phyloP scores from a whole-genome alignment of 2,888 invertebrate species.

The Nezara viridula region DNA sequence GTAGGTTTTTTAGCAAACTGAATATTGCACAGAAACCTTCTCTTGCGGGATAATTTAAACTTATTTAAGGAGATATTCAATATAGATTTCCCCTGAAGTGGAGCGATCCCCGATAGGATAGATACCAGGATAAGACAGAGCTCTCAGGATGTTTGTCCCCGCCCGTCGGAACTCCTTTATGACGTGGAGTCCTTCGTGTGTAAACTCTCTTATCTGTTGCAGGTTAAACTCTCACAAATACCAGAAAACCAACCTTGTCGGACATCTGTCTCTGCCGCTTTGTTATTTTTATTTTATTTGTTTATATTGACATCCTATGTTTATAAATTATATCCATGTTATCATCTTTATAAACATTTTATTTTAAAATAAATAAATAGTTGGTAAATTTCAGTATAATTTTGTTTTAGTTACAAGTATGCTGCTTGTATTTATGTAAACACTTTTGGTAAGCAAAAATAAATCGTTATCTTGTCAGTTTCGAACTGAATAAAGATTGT shows the following conservation, averaged over 20 bases:
- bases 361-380: no score
- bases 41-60: not conserved
- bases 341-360: no score
- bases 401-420: not conserved
- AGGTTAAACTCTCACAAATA: not conserved
- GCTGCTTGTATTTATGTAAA: not conserved
- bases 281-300: not conserved
- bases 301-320: not conserved
- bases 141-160: not conserved
- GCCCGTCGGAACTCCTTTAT: conserved; percentile 7
- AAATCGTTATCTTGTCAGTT: not conserved
- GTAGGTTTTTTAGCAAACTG: not conserved
- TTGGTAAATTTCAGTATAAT: no score
- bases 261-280: not conserved
- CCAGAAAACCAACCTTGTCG: not conserved
- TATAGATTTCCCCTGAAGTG: not conserved
- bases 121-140: not conserved
- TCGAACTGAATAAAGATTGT: not conserved
- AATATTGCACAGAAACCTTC: not conserved
- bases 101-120: not conserved
- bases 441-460: not conserved
- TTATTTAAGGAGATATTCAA: not conserved
- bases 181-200: not conserved
- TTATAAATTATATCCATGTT: no score
- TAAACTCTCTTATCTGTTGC: not conserved